Percentiles rank a stretch among this genome's conserved stretches.
Evolutionary conservation across 2,888 invertebrate genomes (phyloP).

Genomic region (Cyrtodaria siliqua): DNA sequence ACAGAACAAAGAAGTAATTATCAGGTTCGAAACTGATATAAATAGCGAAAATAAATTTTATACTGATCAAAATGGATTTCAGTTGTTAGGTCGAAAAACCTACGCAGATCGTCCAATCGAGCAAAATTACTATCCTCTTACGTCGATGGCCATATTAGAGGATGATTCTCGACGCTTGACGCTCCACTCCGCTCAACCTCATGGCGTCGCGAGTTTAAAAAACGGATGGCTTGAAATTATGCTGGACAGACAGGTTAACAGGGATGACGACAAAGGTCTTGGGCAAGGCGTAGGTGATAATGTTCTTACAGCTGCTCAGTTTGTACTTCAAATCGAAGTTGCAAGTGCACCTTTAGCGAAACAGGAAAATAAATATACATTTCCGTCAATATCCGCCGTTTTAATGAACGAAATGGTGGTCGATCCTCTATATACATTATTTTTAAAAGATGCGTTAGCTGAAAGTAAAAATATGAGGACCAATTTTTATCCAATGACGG

Average conservation of each 20-base stretch:
- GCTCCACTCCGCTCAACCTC: constrained; percentile 82
- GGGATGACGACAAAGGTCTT: constrained; percentile 83
- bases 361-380: constrained; percentile 23
- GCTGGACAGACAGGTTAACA: constrained; percentile 82
- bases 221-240: constrained; percentile 83
- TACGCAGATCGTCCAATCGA: constrained; percentile 73
- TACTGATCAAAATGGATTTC: constrained; percentile 84
- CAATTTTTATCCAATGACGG: constrained; percentile 38
- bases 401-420: constrained; percentile 65
- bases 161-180: constrained; percentile 75
- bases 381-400: constrained; percentile 64
- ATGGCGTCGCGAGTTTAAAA: constrained; percentile 80
- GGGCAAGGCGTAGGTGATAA: constrained; percentile 83
- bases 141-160: constrained; percentile 80
- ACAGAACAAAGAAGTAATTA: constrained; percentile 80
- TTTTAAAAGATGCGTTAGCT: constrained; percentile 14
- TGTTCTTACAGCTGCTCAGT: constrained; percentile 70
- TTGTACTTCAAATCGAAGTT: constrained; percentile 77
- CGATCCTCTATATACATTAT: constrained; percentile 56
- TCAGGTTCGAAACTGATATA: constrained; percentile 79
- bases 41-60: constrained; percentile 74
- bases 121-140: constrained; percentile 84
- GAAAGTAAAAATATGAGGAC: no score
- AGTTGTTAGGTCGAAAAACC: constrained; percentile 77
- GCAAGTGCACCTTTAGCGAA: background rate